Percentiles rank a stretch among this genome's conserved stretches.
Conservation (phyloP, 2,113 vertebrate species). For the Carassius carassius region DNA sequence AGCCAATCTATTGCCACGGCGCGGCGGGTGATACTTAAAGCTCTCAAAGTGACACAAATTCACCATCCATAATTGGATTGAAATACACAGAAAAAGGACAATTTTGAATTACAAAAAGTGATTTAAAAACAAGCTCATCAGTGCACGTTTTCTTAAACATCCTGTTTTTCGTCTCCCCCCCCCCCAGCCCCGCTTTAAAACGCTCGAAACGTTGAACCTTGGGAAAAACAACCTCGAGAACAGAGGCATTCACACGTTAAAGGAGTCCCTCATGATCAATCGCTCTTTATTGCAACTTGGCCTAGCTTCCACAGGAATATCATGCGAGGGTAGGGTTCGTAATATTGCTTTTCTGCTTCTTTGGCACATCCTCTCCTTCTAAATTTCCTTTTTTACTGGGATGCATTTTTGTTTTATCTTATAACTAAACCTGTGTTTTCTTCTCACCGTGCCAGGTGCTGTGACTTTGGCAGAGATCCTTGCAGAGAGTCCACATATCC, state of each 20-base stretch:
- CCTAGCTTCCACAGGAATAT: slow-evolving; percentile 66
- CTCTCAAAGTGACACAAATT: slow-evolving; percentile 30
- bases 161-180: background rate
- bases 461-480: slow-evolving; percentile 74
- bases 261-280: slow-evolving; percentile 74
- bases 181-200: slow-evolving; percentile 68
- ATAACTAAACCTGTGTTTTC: background rate
- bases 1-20: slow-evolving; percentile 47
- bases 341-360: background rate
- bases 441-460: slow-evolving; percentile 43
- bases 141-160: slow-evolving; percentile 5
- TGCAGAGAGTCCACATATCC: slow-evolving; percentile 59
- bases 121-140: slow-evolving; percentile 24
- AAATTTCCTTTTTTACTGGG: background rate
- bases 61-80: slow-evolving; percentile 34
- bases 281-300: slow-evolving; percentile 65
- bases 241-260: slow-evolving; percentile 69
- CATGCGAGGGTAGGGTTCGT: slow-evolving; percentile 71
- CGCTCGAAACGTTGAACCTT: slow-evolving; percentile 72
- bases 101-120: slow-evolving; percentile 1
- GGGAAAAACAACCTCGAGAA: slow-evolving; percentile 70
- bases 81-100: slow-evolving; percentile 16
- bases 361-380: background rate
- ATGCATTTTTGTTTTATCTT: background rate
- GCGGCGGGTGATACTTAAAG: slow-evolving; percentile 21